Evolutionary conservation across 2,113 vertebrate genomes (phyloP), one percentile per base, ranked within the genome.

Genomic region (Tapirus terrestris): DNA sequence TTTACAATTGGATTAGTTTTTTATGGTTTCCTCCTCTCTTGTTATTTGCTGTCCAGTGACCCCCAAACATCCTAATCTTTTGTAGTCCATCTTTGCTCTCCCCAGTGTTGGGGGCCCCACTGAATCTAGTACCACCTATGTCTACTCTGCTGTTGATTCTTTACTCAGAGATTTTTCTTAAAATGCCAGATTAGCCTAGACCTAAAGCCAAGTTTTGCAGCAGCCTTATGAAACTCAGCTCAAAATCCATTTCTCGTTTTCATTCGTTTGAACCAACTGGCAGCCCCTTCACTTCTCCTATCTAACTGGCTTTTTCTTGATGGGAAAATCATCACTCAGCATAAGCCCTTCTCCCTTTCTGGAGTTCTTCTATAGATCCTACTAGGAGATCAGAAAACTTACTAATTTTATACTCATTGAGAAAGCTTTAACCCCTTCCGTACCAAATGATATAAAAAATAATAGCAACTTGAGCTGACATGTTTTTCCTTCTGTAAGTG

Each of bases 221-320:
- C 60, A 77, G 58, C 53, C 45, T 93, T 89, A 76, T 89, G 80
- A 85, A 76, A 75, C 73, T 33, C 86, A 39, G 61, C 53, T 58
- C 29, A 63, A 97, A 95, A 81, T 43, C 76, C 45, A 39, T 68
- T 96, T 91, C 51, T 96, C 85, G 36, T 63, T 81, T 89, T 77
- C 80, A 89, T 73, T 89, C 39, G 65, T 87, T 68, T 90, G 75
- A 97, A 53, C 76, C 39, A 58, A 83, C 80, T 8, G 21, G 23
- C 72, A 82, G 53, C 39, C 45, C 51, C 18, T 53, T 87, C 45
- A 3, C 48, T 68, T 91, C 77, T 93, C 65, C 2, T 36, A 27
- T 58, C 72, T 53, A 48, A 82, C 25, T n/a, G 51, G 58, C 18
- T 95, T 75, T 33, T 68, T 70, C 27, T 33, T 60, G 43, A 65